A percentile compares a stretch with the other conserved stretches of the same genome.
phyloP scores from a whole-genome alignment of 2,797 vertebrate genomes.

The Acomys russatus region DNA sequence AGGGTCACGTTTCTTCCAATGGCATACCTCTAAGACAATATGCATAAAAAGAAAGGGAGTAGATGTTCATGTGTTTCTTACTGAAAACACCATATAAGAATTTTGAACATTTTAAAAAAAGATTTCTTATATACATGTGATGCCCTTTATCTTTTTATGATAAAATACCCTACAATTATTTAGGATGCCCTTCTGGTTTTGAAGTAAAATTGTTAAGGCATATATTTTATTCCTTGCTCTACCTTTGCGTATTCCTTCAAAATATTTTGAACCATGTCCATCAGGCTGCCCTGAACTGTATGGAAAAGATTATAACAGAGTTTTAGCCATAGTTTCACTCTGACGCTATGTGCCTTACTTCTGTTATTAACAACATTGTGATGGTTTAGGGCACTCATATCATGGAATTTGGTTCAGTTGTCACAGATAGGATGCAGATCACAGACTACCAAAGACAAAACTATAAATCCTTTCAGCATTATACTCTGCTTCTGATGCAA shows the following conservation, averaged over 20 bases:
- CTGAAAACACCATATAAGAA: conserved; percentile 65
- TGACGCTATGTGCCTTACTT: background rate
- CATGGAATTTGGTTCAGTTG: background rate
- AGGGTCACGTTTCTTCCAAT: conserved; percentile 67
- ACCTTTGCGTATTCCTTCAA: conserved; percentile 23
- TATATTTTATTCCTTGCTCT: background rate
- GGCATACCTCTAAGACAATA: conserved; percentile 67
- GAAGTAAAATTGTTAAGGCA: background rate
- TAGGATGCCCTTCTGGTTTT: background rate
- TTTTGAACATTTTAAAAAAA: background rate
- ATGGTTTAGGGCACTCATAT: background rate
- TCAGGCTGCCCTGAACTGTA: background rate
- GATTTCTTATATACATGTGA: background rate
- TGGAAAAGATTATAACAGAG: background rate
- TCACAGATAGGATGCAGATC: background rate
- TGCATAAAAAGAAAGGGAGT: conserved; percentile 59
- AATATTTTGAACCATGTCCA: conserved; percentile 14
- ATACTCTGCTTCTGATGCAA: background rate
- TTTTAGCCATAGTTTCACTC: background rate
- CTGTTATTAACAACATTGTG: background rate
- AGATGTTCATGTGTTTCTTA: conserved; percentile 70
- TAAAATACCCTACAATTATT: background rate
- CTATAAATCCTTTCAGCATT: background rate
- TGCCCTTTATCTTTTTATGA: background rate
- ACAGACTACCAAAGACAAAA: background rate